Evolutionary conservation across 2,888 invertebrate species (phyloP).

Genomic region (Parnassius mnemosyne): DNA sequence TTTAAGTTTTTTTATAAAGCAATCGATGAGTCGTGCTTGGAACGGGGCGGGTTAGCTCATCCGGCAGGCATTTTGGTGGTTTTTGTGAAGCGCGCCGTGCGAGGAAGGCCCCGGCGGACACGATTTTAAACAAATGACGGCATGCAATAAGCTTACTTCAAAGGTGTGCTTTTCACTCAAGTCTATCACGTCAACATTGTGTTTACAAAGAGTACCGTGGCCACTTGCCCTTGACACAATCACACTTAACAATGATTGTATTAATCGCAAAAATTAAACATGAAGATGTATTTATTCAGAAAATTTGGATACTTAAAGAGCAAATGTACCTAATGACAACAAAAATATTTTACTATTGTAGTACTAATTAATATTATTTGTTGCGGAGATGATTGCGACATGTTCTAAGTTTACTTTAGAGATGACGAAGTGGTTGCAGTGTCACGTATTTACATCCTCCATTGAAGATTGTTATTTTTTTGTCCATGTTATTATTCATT

Average conservation of each 20-base stretch:
- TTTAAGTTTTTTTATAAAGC: conserved; percentile 74
- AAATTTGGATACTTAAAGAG: neutral
- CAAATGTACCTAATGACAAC: neutral
- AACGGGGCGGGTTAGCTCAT: conserved; percentile 77
- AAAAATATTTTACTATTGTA: neutral
- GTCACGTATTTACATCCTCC: conserved; percentile 25
- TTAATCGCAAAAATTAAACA: conserved; percentile 20
- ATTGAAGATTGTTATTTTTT: conserved; percentile 33
- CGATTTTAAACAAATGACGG: conserved; percentile 71
- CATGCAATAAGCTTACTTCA: conserved; percentile 43
- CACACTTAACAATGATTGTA: conserved; percentile 14
- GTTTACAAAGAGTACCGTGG: conserved; percentile 21
- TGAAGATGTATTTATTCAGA: conserved; percentile 9
- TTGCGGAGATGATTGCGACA: conserved; percentile 8
- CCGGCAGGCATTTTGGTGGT: conserved; percentile 74
- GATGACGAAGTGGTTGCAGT: conserved; percentile 18
- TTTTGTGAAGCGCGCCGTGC: conserved; percentile 62
- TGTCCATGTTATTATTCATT: conserved; percentile 46
- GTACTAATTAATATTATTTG: conserved; percentile 16
- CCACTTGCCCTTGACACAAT: conserved; percentile 23
- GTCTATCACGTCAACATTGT: conserved; percentile 18
- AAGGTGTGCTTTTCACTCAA: conserved; percentile 29
- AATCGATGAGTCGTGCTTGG: conserved; percentile 75
- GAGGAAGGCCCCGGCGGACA: conserved; percentile 72
- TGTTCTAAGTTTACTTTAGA: conserved; percentile 11